Conservation (phyloP, 92 coral and sea anemone genomes). For the Pocillopora grandis region DNA sequence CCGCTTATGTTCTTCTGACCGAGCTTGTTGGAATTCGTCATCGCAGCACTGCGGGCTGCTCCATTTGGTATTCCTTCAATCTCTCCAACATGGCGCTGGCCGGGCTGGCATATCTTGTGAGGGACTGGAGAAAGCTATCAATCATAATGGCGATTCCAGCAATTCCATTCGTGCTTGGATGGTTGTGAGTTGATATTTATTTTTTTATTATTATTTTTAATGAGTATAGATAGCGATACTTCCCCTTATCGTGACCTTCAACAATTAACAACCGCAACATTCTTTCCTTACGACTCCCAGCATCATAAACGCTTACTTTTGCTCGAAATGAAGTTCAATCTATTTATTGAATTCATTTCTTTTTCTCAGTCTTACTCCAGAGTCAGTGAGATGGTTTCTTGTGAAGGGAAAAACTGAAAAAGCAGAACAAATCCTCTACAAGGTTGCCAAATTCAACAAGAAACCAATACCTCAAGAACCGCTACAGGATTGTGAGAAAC, state of each 20-base stretch:
- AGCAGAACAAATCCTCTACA: constrained; percentile 40
- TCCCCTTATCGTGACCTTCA: not conserved
- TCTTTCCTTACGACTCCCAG: no score
- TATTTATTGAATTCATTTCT: not conserved
- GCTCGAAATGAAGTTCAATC: not conserved
- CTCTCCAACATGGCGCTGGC: constrained; percentile 57
- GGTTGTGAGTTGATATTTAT: constrained; percentile 51
- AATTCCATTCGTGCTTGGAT: constrained; percentile 55
- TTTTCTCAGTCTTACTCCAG: constrained; percentile 49
- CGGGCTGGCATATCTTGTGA: constrained; percentile 57
- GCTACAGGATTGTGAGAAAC: constrained; percentile 13
- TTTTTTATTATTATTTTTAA: not conserved
- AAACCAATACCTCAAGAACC: constrained; percentile 33
- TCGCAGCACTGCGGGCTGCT: constrained; percentile 45
- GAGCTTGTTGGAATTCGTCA: constrained; percentile 49
- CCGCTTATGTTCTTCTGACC: constrained; percentile 34
- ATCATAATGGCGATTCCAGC: constrained; percentile 59
- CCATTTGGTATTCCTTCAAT: constrained; percentile 64
- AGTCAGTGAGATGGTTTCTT: constrained; percentile 65
- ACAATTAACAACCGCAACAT: no score
- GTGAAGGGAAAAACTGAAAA: constrained; percentile 44
- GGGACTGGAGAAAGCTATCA: constrained; percentile 65
- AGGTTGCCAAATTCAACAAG: constrained; percentile 45
- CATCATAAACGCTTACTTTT: no score
- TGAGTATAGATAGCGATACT: not conserved